Evolutionary conservation across 2,113 vertebrate species (phyloP).

Genomic region (Pogonocichla stellata): DNA sequence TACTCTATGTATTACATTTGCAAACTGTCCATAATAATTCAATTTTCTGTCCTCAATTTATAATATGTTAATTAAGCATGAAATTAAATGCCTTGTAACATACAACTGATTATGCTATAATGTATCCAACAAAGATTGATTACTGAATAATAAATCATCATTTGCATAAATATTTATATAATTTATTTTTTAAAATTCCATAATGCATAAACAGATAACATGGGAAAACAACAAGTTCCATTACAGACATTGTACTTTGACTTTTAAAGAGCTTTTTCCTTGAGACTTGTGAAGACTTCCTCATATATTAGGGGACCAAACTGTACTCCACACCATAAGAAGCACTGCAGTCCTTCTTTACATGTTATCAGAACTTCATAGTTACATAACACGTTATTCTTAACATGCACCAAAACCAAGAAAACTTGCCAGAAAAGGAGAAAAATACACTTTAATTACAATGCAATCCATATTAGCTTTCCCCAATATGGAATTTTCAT

Average conservation of each 20-base stretch:
- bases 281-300: background rate
- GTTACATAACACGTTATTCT: background rate
- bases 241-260: background rate
- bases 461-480: background rate
- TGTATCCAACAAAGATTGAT: constrained; percentile 68
- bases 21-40: constrained; percentile 76
- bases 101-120: constrained; percentile 70
- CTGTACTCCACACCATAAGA: background rate
- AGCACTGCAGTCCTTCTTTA: background rate
- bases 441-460: background rate
- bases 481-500: background rate
- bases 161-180: constrained; percentile 66
- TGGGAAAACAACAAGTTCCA: background rate
- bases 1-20: constrained; percentile 64
- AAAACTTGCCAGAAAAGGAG: background rate
- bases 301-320: background rate
- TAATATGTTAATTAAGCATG: constrained; percentile 73
- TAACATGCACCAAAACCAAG: background rate
- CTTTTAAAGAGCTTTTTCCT: background rate
- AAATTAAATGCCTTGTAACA: constrained; percentile 72
- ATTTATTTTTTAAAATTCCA: background rate
- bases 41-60: constrained; percentile 66
- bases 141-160: constrained; percentile 65
- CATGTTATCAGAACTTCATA: background rate
- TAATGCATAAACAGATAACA: constrained; percentile 16